Percentiles rank a stretch among this genome's conserved stretches.
These are phyloP conservation scores for Leucophenga varia DNA, from an alignment of 1,140 invertebrate species.

Conservation along the genomic window DNA sequence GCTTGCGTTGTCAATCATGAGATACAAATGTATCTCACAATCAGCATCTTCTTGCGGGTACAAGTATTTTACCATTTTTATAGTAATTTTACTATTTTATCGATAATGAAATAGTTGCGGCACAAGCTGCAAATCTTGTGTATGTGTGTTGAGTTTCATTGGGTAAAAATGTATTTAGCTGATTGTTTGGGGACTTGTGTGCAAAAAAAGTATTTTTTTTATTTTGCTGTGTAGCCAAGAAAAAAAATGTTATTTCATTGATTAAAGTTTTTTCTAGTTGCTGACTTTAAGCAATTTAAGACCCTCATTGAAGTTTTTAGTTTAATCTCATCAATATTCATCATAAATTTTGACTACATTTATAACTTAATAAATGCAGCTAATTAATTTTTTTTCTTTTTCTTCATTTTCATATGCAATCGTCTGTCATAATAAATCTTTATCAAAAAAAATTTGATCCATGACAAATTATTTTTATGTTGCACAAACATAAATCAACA, in stretches of 20 bases:
- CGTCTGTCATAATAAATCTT: slow-evolving; percentile 52
- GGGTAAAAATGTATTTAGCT: no score
- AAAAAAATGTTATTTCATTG: slow-evolving; percentile 40
- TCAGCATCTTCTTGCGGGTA: slow-evolving; percentile 26
- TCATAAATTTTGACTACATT: slow-evolving; percentile 27
- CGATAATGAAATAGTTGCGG: slow-evolving; percentile 49
- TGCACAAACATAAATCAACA: slow-evolving; percentile 33
- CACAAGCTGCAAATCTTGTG: no score
- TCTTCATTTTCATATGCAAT: not conserved
- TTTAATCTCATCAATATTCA: slow-evolving; percentile 34
- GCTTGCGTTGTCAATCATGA: slow-evolving; percentile 31
- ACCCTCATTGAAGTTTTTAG: slow-evolving; percentile 11
- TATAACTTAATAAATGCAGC: slow-evolving; percentile 2
- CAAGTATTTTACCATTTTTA: slow-evolving; percentile 6
- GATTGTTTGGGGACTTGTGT: slow-evolving; percentile 41
- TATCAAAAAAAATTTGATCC: slow-evolving; percentile 42
- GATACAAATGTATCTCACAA: no score
- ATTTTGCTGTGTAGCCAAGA: slow-evolving; percentile 23
- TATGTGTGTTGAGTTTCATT: no score
- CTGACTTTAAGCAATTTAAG: slow-evolving; percentile 27
- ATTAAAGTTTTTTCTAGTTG: slow-evolving; percentile 36
- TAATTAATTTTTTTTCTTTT: not conserved
- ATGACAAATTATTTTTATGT: slow-evolving; percentile 41
- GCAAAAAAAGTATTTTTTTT: slow-evolving; percentile 24
- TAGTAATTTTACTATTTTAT: slow-evolving; percentile 41